These are phyloP conservation scores for Tachystola acroxantha DNA, from an alignment of 2,888 invertebrate species.

Conservation along the genomic window DNA sequence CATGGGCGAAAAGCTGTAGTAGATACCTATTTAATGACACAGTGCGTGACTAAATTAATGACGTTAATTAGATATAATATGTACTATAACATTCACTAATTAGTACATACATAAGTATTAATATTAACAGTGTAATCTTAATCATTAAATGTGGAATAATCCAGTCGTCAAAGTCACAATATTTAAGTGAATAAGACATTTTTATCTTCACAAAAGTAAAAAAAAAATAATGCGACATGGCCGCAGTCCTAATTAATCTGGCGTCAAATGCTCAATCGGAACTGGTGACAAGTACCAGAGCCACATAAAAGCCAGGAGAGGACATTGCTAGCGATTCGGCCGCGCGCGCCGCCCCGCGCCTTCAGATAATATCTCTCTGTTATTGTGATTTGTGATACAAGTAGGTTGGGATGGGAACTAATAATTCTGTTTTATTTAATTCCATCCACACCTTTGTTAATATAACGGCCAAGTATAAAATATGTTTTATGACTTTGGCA, in stretches of 20 bases:
- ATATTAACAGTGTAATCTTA: too few species aligned
- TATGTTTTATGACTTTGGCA: too few species aligned
- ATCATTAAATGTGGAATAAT: too few species aligned
- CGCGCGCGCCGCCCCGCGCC: constrained; percentile 33
- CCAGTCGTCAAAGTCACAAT: too few species aligned
- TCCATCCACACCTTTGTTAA: neutral
- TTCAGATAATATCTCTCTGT: constrained; percentile 12
- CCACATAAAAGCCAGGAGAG: constrained; percentile 46
- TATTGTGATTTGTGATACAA: neutral
- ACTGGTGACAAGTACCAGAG: constrained; percentile 72
- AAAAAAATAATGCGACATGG: neutral
- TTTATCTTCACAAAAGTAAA: neutral
- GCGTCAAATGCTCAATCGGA: constrained; percentile 59
- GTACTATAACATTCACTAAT: too few species aligned
- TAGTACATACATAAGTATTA: too few species aligned
- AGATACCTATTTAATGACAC: too few species aligned
- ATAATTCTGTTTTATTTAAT: neutral
- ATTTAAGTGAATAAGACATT: too few species aligned
- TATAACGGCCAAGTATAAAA: neutral
- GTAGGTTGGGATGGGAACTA: neutral
- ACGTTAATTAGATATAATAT: too few species aligned
- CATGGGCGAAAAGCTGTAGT: too few species aligned
- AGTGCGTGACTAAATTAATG: too few species aligned
- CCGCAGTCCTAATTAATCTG: constrained; percentile 4
- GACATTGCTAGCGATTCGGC: constrained; percentile 30